These are phyloP conservation scores for Mercenaria mercenaria DNA, from an alignment of 1,140 invertebrate genomes.

Conservation along the genomic window DNA sequence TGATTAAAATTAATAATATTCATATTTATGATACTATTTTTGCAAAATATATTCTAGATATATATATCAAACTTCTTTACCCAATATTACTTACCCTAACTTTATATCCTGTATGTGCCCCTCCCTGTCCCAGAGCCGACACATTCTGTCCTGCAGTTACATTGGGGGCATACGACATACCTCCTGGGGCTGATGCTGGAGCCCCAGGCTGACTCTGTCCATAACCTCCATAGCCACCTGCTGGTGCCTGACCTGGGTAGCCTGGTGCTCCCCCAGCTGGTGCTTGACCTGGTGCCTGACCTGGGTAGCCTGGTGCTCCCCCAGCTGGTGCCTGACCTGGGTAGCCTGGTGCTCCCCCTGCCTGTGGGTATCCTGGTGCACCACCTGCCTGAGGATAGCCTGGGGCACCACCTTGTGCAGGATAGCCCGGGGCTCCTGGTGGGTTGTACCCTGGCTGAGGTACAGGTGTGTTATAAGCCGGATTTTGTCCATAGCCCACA, in stretches of 20 bases:
- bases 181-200: slow-evolving; percentile 50
- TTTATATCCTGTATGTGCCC: slow-evolving; percentile 52
- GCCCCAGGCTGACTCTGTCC: slow-evolving; percentile 19
- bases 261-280: background rate
- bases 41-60: too few species aligned
- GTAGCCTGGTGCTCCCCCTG: background rate
- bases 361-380: slow-evolving; percentile 58
- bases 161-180: slow-evolving; percentile 62
- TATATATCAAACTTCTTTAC: too few species aligned
- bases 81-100: slow-evolving; percentile 38
- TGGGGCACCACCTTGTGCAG: slow-evolving; percentile 34
- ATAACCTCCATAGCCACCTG: background rate
- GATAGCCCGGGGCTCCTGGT: slow-evolving; percentile 33
- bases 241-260: too few species aligned
- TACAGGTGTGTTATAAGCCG: slow-evolving; percentile 40
- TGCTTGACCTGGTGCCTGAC: background rate
- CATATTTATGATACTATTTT: too few species aligned
- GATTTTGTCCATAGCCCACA: slow-evolving; percentile 26
- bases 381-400: slow-evolving; percentile 55
- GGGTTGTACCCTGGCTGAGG: slow-evolving; percentile 60
- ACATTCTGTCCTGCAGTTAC: slow-evolving; percentile 58
- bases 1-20: too few species aligned
- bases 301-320: slow-evolving; percentile 20
- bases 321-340: background rate
- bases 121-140: slow-evolving; percentile 44